A percentile compares a stretch with the other conserved stretches of the same genome.
Conservation (phyloP, 92 coral and sea anemone genomes). For the Anthopleura xanthogrammica region DNA sequence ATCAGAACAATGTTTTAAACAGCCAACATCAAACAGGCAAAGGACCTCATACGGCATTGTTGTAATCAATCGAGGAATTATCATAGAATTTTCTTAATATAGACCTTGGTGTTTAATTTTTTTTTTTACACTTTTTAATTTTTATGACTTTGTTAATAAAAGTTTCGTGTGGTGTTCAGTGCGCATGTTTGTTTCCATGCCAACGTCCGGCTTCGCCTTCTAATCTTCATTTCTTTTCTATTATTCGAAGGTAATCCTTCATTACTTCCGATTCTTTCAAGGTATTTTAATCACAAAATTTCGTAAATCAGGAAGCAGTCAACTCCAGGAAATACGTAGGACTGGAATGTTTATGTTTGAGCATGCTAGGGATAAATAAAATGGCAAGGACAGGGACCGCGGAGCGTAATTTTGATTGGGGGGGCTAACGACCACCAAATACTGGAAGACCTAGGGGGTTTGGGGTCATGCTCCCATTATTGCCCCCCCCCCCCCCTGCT, state of each 20-base stretch:
- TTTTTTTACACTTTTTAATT: neutral
- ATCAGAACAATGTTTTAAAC: neutral
- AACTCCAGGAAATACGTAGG: neutral
- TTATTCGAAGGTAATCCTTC: neutral
- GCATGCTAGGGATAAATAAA: too few species aligned
- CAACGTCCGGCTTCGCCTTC: neutral
- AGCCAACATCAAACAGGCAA: slow-evolving; percentile 21
- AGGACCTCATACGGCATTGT: slow-evolving; percentile 12
- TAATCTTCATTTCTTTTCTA: neutral
- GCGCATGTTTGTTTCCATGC: neutral
- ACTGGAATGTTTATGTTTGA: too few species aligned
- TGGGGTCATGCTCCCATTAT: too few species aligned
- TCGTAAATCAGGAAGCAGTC: neutral
- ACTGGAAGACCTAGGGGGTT: too few species aligned
- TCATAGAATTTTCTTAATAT: neutral
- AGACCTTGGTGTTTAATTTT: neutral
- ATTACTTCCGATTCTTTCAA: neutral
- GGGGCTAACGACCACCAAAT: too few species aligned
- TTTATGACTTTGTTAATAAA: neutral
- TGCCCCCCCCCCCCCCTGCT: too few species aligned
- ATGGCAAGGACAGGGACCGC: too few species aligned
- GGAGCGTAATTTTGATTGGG: too few species aligned
- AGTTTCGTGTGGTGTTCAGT: neutral
- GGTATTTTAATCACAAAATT: neutral
- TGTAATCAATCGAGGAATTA: neutral